Evolutionary conservation across 2,888 invertebrate genomes (phyloP).

Genomic region (Dasysyrphus albostriatus): DNA sequence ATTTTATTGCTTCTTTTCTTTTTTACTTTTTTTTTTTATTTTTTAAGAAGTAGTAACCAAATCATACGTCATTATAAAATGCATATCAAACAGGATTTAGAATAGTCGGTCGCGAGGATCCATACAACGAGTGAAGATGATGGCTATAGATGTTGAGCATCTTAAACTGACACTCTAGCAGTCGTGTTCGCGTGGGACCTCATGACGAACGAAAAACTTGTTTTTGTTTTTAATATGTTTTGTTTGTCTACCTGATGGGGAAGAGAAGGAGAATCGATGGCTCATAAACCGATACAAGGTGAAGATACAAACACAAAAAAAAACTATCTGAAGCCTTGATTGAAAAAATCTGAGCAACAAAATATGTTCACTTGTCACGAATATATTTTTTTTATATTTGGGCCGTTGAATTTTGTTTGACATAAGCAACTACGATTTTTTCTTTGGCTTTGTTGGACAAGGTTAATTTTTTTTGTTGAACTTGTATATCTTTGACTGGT

Average conservation of each 20-base stretch:
- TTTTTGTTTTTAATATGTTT: conserved; percentile 17
- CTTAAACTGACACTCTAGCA: background rate
- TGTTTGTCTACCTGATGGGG: background rate
- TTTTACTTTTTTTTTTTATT: background rate
- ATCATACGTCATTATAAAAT: conserved; percentile 12
- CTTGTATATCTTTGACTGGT: background rate
- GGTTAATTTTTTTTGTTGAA: background rate
- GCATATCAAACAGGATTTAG: conserved; percentile 12
- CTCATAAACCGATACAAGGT: background rate
- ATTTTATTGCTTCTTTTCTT: conserved; percentile 20
- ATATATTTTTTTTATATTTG: background rate
- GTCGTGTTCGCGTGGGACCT: conserved; percentile 8
- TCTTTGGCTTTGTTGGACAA: background rate
- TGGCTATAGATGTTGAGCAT: background rate
- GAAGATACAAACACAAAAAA: background rate
- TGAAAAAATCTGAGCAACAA: background rate
- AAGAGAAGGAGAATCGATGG: background rate
- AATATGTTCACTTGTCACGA: conserved; percentile 14
- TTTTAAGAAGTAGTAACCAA: background rate
- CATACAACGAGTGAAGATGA: background rate
- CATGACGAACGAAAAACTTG: conserved; percentile 18
- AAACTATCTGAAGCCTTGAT: conserved; percentile 12
- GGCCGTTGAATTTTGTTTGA: background rate
- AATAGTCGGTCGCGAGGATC: background rate
- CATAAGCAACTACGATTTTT: background rate